Base-by-base conservation (phyloP, 1,140 invertebrate species). In the Paracyclopina nana region DNA sequence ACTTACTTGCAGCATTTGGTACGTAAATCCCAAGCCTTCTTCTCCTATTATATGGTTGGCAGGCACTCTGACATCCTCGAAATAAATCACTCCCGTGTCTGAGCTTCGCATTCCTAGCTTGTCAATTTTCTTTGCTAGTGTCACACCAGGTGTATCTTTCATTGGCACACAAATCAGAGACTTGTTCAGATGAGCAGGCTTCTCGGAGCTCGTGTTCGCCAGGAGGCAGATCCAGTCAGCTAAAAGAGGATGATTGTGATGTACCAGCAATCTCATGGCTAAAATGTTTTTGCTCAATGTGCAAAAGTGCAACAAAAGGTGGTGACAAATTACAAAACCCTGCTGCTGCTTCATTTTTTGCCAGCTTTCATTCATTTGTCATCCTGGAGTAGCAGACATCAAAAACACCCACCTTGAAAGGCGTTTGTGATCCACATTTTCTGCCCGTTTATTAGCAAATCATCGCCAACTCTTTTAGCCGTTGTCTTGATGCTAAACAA, bases 1-100 rank as follows among this genome's bases (percentile, higher is more conserved):
- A n/a, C n/a, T n/a, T n/a, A n/a, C n/a, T n/a, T n/a, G n/a, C 24
- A 70, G 25, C 73, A 76, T 76, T 59, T 74, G 72, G 57, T 75
- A 76, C 0, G 64, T 61, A 57, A 75, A 76, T 1, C 73, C 73
- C 54, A 60, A 58, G 16, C 72, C 72, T 58, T 72, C 69, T 52
- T 75, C 70, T n/a, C 73, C 73, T 46, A 75, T 73, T 8, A 74
- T 63, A 57, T 74, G 60, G 30, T 57, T 60, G 9, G 59, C 57
- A 5, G 74, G 72, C 0, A 75, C 67, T 20, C 31, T 18, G 6
- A 71, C 70, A 62, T 75, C 66, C 44, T 76, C 73, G 60, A 75
- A 73, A 56, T 65, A 74, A 28, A 74, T 63, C 58, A 72, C 62
- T n/a, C 68, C 71, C 8, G 72, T 75, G 58, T 75, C 74, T 14